Base-by-base conservation (phyloP, 1,140 invertebrate species). In the Mesaphorura yosii region DNA sequence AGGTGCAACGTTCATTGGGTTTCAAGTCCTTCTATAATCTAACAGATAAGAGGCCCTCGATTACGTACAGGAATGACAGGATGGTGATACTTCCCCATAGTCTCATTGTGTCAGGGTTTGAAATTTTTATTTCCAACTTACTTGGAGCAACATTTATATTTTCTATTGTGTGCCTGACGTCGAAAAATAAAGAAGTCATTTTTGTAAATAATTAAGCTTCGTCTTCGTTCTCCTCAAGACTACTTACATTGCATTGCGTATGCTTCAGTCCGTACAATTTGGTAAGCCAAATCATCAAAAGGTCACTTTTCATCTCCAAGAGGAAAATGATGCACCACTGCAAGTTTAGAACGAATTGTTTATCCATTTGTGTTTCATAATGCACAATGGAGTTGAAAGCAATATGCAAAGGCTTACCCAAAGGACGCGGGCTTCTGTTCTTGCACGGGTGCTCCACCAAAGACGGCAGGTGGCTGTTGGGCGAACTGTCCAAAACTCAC, bases 21-120 rank as follows among this genome's bases (percentile, higher is more conserved):
- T 7, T 62, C 60, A 14, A 62, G 60, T 46, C 60, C 60, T 20
- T 62, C 60, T 6, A 56, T 62, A 19, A 62, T 62, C 25, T 62
- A 52, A 51, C 29, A 14, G n/a, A 34, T 34, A n/a, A 34, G 10
- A 34, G n/a, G n/a, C 7, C 31, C 29, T 10, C 10, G 40, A 22
- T 10, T 10, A 42, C 14, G 22, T 7, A 22, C 40, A 17, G 22
- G 40, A 42, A 7, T 42, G 20, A 34, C 10, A 34, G n/a, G 10
- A 10, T n/a, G 10, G n/a, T 34, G 10, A n/a, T 34, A 34, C n/a
- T 34, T 34, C n/a, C n/a, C n/a, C 10, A 10, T 10, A 10, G 31
- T 10, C 10, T 34, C n/a, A 34, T 34, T 34, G 10, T 34, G n/a
- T 34, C 31, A n/a, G 31, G 10, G 31, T 34, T 34, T 34, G 31